Conservation (phyloP, 2,113 vertebrate species). For the Gallinago paraguaiae region DNA sequence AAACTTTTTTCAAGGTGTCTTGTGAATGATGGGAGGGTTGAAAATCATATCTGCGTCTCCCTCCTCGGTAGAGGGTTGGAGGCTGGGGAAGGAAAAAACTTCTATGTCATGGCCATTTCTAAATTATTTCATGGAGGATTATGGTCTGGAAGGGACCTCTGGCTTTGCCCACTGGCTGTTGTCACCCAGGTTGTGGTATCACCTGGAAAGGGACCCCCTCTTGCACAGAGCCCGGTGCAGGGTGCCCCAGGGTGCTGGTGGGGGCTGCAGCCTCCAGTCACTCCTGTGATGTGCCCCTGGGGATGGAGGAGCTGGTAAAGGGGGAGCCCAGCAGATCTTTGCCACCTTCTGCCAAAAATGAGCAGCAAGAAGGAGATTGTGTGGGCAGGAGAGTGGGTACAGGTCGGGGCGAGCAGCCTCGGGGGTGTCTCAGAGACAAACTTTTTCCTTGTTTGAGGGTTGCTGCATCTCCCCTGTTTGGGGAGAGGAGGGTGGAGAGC, state of each 20-base stretch:
- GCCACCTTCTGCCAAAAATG: neutral
- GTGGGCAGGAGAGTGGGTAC: rapidly evolving
- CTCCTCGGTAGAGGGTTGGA: neutral
- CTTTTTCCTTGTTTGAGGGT: neutral
- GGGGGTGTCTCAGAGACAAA: neutral
- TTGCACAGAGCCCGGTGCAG: rapidly evolving
- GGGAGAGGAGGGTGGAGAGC: neutral
- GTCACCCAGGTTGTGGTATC: neutral
- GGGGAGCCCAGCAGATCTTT: neutral
- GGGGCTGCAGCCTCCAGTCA: neutral
- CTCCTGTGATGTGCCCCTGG: neutral
- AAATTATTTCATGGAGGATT: neutral
- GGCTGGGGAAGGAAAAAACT: neutral
- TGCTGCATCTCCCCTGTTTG: neutral
- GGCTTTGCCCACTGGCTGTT: rapidly evolving
- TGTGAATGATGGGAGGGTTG: neutral
- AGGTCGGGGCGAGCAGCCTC: rapidly evolving
- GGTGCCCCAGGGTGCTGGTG: rapidly evolving
- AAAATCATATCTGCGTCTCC: rapidly evolving
- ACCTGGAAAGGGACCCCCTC: neutral
- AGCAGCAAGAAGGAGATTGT: neutral
- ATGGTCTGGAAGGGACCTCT: neutral
- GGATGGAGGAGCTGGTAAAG: neutral
- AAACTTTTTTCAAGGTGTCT: neutral
- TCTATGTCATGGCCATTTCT: neutral